A percentile compares a stretch with the other conserved stretches of the same genome.
These are phyloP conservation scores for Cosmopolites sordidus DNA, from an alignment of 2,888 invertebrate species.

Conservation along the genomic window DNA sequence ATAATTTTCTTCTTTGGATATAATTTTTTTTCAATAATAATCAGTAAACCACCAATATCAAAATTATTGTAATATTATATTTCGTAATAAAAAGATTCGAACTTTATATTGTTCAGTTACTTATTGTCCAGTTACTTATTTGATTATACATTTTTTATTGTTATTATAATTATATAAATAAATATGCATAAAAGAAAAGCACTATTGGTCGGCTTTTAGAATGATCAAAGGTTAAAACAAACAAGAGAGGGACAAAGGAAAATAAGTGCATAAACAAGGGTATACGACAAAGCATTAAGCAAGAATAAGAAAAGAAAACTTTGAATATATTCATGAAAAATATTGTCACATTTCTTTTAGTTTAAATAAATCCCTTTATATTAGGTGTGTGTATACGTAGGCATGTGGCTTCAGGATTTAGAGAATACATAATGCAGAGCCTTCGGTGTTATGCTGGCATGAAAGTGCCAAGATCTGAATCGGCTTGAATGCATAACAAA, in stretches of 20 bases:
- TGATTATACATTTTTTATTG: no score
- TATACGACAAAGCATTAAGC: constrained; percentile 15
- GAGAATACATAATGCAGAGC: constrained; percentile 45
- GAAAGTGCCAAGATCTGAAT: constrained; percentile 40
- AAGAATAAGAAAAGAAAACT: constrained; percentile 17
- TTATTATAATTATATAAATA: no score
- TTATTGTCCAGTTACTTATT: no score
- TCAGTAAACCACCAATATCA: no score
- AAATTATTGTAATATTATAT: no score
- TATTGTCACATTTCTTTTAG: constrained; percentile 29
- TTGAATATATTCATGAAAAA: constrained; percentile 27
- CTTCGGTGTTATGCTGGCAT: constrained; percentile 41
- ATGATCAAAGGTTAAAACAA: constrained; percentile 2
- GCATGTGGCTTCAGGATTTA: constrained; percentile 43
- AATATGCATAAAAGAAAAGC: no score
- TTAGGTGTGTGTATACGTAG: constrained; percentile 37
- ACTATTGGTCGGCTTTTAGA: not conserved
- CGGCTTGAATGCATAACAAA: constrained; percentile 48
- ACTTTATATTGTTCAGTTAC: no score
- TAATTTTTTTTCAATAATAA: no score
- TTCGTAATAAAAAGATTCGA: no score
- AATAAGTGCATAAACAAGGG: constrained; percentile 5
- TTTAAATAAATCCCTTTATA: constrained; percentile 35
- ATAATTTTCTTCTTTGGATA: no score
- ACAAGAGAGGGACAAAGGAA: not conserved